phyloP scores from a whole-genome alignment of 2,888 invertebrate genomes.

The Seladonia tumulorum region DNA sequence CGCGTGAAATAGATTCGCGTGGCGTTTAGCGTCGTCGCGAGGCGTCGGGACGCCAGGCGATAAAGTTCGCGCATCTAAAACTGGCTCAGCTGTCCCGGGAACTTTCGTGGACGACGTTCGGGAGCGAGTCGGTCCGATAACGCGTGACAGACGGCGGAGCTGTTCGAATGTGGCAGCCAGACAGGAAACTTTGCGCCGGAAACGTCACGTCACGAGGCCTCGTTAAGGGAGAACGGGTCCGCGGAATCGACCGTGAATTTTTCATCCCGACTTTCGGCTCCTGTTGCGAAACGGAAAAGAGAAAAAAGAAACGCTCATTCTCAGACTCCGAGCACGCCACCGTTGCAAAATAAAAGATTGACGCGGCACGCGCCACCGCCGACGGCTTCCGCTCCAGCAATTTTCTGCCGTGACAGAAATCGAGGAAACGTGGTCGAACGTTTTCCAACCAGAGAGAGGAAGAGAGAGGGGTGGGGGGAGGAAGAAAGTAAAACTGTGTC shows the following conservation, averaged over 20 bases:
- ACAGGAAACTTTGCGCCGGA: conserved; percentile 32
- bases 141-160: conserved; percentile 3
- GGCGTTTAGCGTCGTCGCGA: neutral
- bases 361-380: neutral
- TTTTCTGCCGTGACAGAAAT: neutral
- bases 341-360: neutral
- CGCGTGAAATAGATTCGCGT: neutral
- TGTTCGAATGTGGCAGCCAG: neutral
- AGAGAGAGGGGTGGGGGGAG: neutral
- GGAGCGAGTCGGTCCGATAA: neutral
- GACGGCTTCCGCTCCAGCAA: neutral
- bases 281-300: neutral
- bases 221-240: conserved; percentile 29
- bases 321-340: neutral
- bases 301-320: neutral
- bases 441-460: neutral
- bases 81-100: conserved; percentile 1
- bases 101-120: conserved; percentile 23
- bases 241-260: conserved; percentile 41
- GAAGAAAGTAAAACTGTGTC: neutral
- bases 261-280: conserved; percentile 24
- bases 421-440: neutral
- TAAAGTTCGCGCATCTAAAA: conserved; percentile 17
- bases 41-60: neutral
- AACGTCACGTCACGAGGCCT: conserved; percentile 47